Evolutionary conservation across 2,888 invertebrate species (phyloP), one percentile per base, ranked within the genome.

Genomic region (Epiblema foenella): DNA sequence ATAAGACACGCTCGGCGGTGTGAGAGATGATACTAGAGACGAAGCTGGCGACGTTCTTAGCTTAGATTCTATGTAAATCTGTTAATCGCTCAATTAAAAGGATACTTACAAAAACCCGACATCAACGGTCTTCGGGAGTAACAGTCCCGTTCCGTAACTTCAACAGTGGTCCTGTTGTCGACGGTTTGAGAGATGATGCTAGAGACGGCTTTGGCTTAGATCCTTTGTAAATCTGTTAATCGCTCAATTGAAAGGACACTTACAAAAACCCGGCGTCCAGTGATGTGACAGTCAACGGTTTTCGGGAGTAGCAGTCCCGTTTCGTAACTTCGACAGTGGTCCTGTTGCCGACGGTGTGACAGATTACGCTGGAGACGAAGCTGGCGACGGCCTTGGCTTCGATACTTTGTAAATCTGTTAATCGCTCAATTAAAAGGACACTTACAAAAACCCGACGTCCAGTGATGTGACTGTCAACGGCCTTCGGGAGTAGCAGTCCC

Each of bases 71-170:
- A n/a, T n/a, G 24, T n/a, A 49, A 17, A 5, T 5, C 33, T 33
- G 33, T 33, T 33, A 8, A 33, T 33, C 33, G 8, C 33, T 8
- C 3, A 33, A 33, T 11, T 11, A 51, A 51, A 11, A 59, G 5
- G 10, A 15, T 75, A 89, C 91, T 91, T 78, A 93, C 93, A 93
- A 74, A 73, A 85, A 93, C 46, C 77, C 86, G 0, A 92, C 85
- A 77, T 93, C 12, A 93, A 72, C 0, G 91, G 89, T 63, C 83
- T 78, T 49, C 89, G 83, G 8, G 87, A 88, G 74, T 94, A 94
- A 76, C 95, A 95, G 78, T 94, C 93, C 20, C 86, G 83, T n/a
- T 90, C 91, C 18, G 88, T 84, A 11, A 94, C 90, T 37, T 83
- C 78, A 0, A 94, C 93, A 5, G 83, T 84, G 1, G 91, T 90